Conservation (phyloP, 2,797 vertebrate genomes). For the Nyctibius grandis region DNA sequence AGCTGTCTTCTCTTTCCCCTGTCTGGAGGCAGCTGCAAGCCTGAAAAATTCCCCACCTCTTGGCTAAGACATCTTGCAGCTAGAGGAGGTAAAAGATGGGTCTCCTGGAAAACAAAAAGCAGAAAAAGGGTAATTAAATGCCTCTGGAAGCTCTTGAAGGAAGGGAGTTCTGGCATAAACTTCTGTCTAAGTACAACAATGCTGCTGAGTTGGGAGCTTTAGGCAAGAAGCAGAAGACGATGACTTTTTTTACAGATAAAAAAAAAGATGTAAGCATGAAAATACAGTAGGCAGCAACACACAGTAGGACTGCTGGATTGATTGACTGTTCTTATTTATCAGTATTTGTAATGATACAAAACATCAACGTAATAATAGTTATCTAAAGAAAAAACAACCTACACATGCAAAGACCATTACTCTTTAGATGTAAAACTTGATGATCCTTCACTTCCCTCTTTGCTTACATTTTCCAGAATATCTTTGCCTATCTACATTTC, state of each 20-base stretch:
- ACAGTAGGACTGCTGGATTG: not conserved
- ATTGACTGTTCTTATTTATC: not conserved
- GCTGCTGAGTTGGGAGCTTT: not conserved
- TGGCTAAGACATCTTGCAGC: not conserved
- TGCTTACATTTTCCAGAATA: not conserved
- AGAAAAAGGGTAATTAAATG: not conserved
- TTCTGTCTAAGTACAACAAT: not conserved
- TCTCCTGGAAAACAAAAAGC: not conserved
- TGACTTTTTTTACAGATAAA: not conserved
- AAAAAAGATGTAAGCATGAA: not conserved
- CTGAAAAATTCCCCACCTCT: not conserved
- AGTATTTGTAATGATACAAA: not conserved
- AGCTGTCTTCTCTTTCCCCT: not conserved
- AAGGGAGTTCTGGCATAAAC: not conserved
- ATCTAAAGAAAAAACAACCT: not conserved
- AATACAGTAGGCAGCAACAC: not conserved
- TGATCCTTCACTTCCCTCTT: not conserved
- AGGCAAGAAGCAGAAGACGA: not conserved
- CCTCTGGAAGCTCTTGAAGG: not conserved
- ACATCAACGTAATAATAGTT: not conserved
- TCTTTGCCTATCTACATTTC: not conserved
- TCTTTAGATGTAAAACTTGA: fast-evolving
- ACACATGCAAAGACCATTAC: not conserved
- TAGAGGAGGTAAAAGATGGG: not conserved
- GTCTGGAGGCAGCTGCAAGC: not conserved